Evolutionary conservation across 2,888 invertebrate species (phyloP).

Genomic region (Nudaria mundana): DNA sequence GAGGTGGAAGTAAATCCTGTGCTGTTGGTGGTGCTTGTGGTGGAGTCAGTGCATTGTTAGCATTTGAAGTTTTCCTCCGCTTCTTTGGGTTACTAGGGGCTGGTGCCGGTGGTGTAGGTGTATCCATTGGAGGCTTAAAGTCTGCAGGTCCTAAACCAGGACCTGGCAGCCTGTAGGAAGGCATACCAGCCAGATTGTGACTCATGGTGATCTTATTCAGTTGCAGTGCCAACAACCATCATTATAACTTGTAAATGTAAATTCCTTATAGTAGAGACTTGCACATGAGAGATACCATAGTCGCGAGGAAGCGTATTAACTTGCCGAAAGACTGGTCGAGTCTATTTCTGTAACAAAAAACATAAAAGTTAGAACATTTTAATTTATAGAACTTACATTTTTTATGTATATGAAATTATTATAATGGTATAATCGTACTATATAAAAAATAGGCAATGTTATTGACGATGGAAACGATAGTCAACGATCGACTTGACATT

Average conservation of each 20-base stretch:
- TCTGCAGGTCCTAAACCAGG: constrained; percentile 86
- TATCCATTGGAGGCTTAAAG: constrained; percentile 87
- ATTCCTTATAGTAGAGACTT: constrained; percentile 50
- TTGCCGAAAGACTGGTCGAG: constrained; percentile 66
- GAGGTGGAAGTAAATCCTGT: constrained; percentile 91
- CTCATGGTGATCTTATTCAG: constrained; percentile 82
- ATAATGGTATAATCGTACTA: no score
- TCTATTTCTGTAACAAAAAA: constrained; percentile 77
- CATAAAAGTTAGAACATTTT: constrained; percentile 16
- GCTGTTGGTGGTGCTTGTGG: constrained; percentile 86
- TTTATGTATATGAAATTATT: not conserved
- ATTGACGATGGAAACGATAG: constrained; percentile 31
- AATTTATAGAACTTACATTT: no score
- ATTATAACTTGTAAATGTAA: constrained; percentile 43
- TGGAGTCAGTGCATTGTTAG: constrained; percentile 82
- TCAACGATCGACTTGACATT: constrained; percentile 21
- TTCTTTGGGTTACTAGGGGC: constrained; percentile 93
- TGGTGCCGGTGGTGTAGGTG: constrained; percentile 85
- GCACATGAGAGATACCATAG: constrained; percentile 67
- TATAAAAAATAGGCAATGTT: constrained; percentile 19
- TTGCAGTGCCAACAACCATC: constrained; percentile 65
- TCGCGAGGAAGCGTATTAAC: constrained; percentile 63
- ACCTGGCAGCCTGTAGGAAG: constrained; percentile 88
- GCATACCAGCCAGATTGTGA: constrained; percentile 91
- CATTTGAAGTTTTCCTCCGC: constrained; percentile 89